Base-by-base conservation (phyloP, 2,113 vertebrate species). In the Casuarius casuarius region DNA sequence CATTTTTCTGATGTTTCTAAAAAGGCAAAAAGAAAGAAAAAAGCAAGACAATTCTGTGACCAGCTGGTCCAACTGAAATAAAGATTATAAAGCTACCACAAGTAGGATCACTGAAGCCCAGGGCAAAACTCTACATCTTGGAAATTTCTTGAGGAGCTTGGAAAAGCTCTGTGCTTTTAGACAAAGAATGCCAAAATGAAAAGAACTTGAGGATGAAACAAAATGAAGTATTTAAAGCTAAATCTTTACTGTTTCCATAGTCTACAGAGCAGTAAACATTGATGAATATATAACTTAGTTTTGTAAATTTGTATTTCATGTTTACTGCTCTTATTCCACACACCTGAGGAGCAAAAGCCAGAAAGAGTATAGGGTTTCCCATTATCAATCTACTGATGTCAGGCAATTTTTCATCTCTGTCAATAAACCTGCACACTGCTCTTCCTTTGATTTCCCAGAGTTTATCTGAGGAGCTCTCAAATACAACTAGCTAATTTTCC, bases 21-120 rank as follows among this genome's bases (percentile, higher is more conserved):
- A 42, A 28, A 23, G 33, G 10, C 9, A 12, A 8, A 17, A 17
- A 31, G 22, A 65, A 87, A 51, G 51, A 86, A 88, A 56, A 56
- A 92, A 92, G 51, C 95, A 95, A 76, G 2, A 1, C 0, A 0
- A 46, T 74, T 92, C 78, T 88, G 46, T 95, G 93, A 96, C 95
- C 95, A 96, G 87, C 91, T 11, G 21, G 29, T 91, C 35, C 71
- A 90, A 83, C 40, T 73, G 59, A 94, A 94, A 90, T 71, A 93
- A 96, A 94, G 95, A 93, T 77, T 40, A 88, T 93, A 96, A 85
- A 8, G 21, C 35, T 94, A 89, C 79, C 82, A 86, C 54, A 92
- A 85, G 71, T 87, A 77, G 63, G 54, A 92, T 84, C 74, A 74
- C 31, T 61, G 67, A 92, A 96, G 59, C 75, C 56, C 77, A 80